Evolutionary conservation across 2,888 invertebrate genomes (phyloP).

Genomic region (Acanthosepion lycidas): DNA sequence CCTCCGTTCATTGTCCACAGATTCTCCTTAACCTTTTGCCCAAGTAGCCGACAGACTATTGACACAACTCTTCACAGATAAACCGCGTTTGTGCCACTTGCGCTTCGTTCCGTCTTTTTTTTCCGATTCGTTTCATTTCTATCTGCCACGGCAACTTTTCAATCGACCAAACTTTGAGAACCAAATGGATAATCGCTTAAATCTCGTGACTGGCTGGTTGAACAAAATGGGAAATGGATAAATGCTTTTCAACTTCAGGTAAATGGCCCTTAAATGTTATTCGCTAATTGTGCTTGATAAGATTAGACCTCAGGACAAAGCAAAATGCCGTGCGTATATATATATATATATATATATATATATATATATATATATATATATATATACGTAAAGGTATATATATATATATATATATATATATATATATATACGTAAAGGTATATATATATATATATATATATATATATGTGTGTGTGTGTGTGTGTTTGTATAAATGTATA

Average conservation of each 20-base stretch:
- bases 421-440: too few species aligned
- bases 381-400: too few species aligned
- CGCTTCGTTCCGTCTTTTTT: background rate
- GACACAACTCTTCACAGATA: background rate
- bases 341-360: too few species aligned
- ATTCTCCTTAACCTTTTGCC: background rate
- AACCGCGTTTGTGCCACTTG: constrained; percentile 33
- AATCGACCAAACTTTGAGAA: background rate
- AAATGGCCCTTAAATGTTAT: constrained; percentile 17
- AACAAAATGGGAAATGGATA: background rate
- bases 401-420: too few species aligned
- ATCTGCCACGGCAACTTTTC: background rate
- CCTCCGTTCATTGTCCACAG: background rate
- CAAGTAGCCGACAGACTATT: background rate
- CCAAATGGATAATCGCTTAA: background rate
- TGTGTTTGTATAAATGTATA: too few species aligned
- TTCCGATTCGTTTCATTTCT: constrained; percentile 12
- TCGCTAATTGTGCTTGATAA: constrained; percentile 33
- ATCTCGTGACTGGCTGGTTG: background rate
- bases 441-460: too few species aligned
- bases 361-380: too few species aligned
- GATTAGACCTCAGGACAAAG: background rate
- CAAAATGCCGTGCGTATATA: too few species aligned
- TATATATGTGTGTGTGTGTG: too few species aligned
- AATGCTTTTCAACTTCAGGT: constrained; percentile 12